A percentile compares a stretch with the other conserved stretches of the same genome.
These are phyloP conservation scores for Agrotis ipsilon DNA, from an alignment of 2,888 invertebrate genomes.

Conservation along the genomic window DNA sequence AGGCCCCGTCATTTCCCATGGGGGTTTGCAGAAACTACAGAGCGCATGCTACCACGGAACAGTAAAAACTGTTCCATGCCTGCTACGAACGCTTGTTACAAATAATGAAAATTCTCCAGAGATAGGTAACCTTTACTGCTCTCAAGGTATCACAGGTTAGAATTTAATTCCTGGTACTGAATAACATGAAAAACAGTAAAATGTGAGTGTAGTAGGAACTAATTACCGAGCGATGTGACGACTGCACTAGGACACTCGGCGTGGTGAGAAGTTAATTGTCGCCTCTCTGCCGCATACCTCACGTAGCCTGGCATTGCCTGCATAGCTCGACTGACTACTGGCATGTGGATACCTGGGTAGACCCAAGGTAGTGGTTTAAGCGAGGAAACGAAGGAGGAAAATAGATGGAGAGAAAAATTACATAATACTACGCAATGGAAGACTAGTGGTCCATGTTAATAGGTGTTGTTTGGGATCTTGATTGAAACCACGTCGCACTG, in stretches of 20 bases:
- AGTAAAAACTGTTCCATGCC: too few relatives aligned
- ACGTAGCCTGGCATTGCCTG: slow-evolving; percentile 7
- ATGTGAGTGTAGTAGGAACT: slow-evolving; percentile 40
- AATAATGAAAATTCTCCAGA: too few relatives aligned
- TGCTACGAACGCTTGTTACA: too few relatives aligned
- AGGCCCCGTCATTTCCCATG: too few relatives aligned
- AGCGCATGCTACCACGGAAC: too few relatives aligned
- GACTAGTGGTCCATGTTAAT: too few relatives aligned
- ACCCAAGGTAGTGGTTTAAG: slow-evolving; percentile 1
- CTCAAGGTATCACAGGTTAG: background rate
- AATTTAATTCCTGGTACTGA: background rate
- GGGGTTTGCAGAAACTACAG: too few relatives aligned
- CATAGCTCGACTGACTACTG: slow-evolving; percentile 10
- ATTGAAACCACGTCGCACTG: too few relatives aligned
- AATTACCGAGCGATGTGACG: slow-evolving; percentile 41
- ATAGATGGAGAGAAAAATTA: too few relatives aligned
- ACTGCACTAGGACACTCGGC: slow-evolving; percentile 12
- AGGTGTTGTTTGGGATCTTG: too few relatives aligned
- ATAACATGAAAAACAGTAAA: background rate
- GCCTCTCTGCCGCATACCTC: slow-evolving; percentile 37
- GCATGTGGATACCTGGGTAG: background rate
- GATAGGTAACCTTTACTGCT: too few relatives aligned
- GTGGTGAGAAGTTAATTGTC: slow-evolving; percentile 52
- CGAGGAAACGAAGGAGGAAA: background rate
- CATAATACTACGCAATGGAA: background rate